Evolutionary conservation across 1,140 invertebrate species (phyloP).

Genomic region (Bombus consobrinus): DNA sequence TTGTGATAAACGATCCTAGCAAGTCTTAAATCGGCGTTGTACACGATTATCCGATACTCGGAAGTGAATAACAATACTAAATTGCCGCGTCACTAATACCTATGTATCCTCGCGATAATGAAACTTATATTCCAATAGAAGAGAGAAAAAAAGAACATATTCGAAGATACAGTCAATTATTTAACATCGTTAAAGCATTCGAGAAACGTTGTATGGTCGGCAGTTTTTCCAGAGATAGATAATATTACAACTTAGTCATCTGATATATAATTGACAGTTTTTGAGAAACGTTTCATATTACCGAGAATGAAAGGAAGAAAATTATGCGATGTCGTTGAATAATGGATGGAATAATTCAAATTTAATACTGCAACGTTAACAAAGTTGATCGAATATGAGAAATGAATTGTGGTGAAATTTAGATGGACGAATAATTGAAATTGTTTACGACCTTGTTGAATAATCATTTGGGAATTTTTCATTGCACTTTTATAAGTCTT

Average conservation of each 20-base stretch:
- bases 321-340: background rate
- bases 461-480: no score
- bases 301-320: background rate
- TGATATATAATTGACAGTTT: background rate
- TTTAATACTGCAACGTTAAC: background rate
- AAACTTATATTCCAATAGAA: background rate
- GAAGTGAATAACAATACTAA: constrained; percentile 2
- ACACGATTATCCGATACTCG: constrained; percentile 18
- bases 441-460: no score
- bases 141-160: background rate
- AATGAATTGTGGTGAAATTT: no score
- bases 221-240: background rate
- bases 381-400: no score
- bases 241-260: background rate
- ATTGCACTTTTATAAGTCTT: background rate
- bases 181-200: background rate
- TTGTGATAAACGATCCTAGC: constrained; percentile 9
- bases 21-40: background rate
- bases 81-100: background rate
- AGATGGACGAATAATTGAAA: no score
- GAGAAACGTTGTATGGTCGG: background rate
- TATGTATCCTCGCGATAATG: background rate
- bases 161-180: background rate
- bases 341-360: background rate
- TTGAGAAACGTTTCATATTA: background rate